Percentiles rank a stretch among this genome's conserved stretches.
These are phyloP conservation scores for Cataglyphis albicans DNA, from an alignment of 2,888 invertebrate species.

Conservation along the genomic window DNA sequence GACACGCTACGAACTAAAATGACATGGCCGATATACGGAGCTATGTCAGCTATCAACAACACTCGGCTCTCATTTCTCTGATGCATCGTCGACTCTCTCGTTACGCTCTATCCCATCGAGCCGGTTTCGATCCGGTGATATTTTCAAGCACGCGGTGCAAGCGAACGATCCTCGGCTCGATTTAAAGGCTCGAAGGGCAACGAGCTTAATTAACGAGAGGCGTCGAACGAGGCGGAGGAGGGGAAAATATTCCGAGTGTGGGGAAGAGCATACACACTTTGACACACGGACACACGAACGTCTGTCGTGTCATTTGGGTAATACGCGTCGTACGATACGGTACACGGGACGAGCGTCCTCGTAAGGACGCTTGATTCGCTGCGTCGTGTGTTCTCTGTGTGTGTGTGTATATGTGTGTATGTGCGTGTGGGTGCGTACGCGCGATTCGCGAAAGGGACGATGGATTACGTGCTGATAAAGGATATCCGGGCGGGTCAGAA, in stretches of 20 bases:
- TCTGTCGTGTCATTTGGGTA: background rate
- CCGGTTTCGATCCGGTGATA: background rate
- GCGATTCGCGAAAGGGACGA: slow-evolving; percentile 68
- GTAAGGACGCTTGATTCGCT: slow-evolving; percentile 11
- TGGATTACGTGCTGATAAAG: slow-evolving; percentile 91
- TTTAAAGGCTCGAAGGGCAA: background rate
- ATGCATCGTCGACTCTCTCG: slow-evolving; percentile 68
- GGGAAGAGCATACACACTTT: background rate
- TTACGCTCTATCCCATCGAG: slow-evolving; percentile 64
- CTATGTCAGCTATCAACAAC: slow-evolving; percentile 71
- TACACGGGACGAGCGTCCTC: background rate
- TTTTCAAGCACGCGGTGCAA: background rate
- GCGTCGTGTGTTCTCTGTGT: too few species aligned
- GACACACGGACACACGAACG: background rate
- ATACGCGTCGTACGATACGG: background rate
- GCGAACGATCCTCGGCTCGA: slow-evolving; percentile 13
- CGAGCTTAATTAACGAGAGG: slow-evolving; percentile 16
- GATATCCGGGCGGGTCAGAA: slow-evolving; percentile 97
- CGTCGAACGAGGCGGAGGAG: slow-evolving; percentile 22
- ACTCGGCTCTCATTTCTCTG: slow-evolving; percentile 71
- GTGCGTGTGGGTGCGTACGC: background rate
- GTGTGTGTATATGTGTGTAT: background rate
- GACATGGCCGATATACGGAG: slow-evolving; percentile 78
- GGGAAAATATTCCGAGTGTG: background rate
- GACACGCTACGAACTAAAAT: slow-evolving; percentile 60